Evolutionary conservation across 2,113 vertebrate species (phyloP).

Genomic region (Ceyx margarethae): DNA sequence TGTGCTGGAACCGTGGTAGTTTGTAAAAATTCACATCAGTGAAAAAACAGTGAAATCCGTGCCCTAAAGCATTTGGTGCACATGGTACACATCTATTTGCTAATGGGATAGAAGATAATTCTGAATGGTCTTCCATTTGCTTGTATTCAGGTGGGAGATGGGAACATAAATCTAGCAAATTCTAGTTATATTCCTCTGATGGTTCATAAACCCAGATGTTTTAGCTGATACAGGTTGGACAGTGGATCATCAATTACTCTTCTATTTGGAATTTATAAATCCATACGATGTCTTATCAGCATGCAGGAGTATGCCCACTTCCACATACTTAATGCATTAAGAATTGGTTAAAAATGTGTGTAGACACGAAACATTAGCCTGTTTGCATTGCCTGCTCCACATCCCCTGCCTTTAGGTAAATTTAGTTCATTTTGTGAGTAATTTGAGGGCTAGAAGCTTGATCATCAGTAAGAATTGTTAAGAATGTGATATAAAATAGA

Average conservation of each 20-base stretch:
- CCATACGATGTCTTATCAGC: not conserved
- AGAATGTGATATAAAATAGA: not conserved
- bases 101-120: not conserved
- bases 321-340: not conserved
- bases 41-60: not conserved
- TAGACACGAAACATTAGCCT: not conserved
- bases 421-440: not conserved
- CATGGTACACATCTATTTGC: not conserved
- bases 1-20: not conserved
- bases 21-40: not conserved
- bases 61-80: not conserved
- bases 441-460: not conserved
- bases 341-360: not conserved
- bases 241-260: not conserved
- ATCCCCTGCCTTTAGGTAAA: not conserved
- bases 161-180: not conserved
- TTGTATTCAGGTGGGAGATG: not conserved
- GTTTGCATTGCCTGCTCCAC: not conserved
- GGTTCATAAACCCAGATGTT: not conserved
- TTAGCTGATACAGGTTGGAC: not conserved
- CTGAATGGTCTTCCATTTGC: not conserved
- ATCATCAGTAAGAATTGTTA: not conserved
- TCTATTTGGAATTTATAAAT: not conserved
- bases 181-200: not conserved
- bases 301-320: not conserved